Conservation (phyloP, 2,888 invertebrate species). For the Lithodes maja region DNA sequence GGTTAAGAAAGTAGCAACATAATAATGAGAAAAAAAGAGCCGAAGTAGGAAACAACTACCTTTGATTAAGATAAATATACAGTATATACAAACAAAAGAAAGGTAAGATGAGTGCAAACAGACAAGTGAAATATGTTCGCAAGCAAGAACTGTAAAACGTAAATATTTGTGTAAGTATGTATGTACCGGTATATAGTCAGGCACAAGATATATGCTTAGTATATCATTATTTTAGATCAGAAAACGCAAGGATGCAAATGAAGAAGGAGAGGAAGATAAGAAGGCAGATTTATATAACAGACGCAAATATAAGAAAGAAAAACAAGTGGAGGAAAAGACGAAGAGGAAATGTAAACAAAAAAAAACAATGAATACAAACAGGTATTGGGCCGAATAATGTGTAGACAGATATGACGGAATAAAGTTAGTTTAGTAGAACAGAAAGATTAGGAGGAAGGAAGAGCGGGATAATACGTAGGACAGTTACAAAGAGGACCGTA, state of each 20-base stretch:
- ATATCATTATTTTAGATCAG: too few species aligned
- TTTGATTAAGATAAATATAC: background rate
- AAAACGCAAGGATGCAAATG: background rate
- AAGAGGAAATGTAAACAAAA: background rate
- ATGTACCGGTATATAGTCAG: too few species aligned
- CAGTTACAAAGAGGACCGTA: too few species aligned
- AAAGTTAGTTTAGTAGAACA: too few species aligned
- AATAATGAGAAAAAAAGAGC: too few species aligned
- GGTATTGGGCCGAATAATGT: too few species aligned
- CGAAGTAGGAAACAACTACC: too few species aligned
- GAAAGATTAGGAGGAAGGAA: too few species aligned
- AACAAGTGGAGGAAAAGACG: background rate
- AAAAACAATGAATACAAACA: background rate
- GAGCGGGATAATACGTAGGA: too few species aligned
- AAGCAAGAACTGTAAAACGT: background rate
- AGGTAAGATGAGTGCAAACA: background rate
- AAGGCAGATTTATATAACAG: background rate
- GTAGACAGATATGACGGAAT: too few species aligned
- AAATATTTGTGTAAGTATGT: background rate
- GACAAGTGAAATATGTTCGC: background rate
- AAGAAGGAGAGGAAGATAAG: background rate
- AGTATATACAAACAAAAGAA: background rate
- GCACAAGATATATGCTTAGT: too few species aligned
- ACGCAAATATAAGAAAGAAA: background rate
- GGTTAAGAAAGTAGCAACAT: too few species aligned